Percentiles rank a stretch among this genome's conserved stretches.
Evolutionary conservation across 1,140 invertebrate species (phyloP).

Genomic region (Musca domestica): DNA sequence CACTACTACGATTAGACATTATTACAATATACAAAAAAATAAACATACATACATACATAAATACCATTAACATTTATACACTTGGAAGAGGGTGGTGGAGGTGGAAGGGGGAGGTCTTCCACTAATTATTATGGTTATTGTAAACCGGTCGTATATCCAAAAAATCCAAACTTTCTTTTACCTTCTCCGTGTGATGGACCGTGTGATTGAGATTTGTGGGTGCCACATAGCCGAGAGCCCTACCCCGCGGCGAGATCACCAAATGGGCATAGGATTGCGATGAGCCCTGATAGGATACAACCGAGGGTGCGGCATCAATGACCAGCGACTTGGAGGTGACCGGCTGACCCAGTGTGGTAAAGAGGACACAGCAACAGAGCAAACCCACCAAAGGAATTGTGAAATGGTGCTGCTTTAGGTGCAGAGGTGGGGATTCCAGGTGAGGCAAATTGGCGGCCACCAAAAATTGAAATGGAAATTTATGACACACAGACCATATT

Average conservation of each 20-base stretch:
- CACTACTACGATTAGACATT: background rate
- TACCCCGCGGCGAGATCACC: conserved; percentile 46
- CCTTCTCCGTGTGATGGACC: conserved; percentile 31
- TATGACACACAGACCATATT: conserved; percentile 2
- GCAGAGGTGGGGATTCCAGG: too few relatives aligned
- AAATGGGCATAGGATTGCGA: conserved; percentile 45
- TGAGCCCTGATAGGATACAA: conserved; percentile 49
- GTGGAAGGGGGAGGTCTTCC: background rate
- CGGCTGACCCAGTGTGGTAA: background rate
- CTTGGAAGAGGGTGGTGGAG: too few relatives aligned
- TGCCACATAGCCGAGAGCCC: conserved; percentile 45
- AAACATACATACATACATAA: background rate
- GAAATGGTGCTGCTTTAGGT: background rate
- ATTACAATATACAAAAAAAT: background rate
- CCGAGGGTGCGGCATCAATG: conserved; percentile 46
- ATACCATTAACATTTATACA: too few relatives aligned
- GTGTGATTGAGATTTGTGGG: conserved; percentile 48
- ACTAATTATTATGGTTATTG: conserved; percentile 29
- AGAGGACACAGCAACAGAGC: background rate
- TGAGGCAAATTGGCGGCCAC: too few relatives aligned
- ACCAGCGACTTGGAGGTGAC: conserved; percentile 20
- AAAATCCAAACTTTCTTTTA: conserved; percentile 32
- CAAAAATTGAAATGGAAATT: background rate
- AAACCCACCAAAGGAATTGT: conserved; percentile 11
- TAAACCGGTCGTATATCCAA: conserved; percentile 44